Conservation (phyloP, 2,797 vertebrate species). For the Poeciliopsis turneri region DNA sequence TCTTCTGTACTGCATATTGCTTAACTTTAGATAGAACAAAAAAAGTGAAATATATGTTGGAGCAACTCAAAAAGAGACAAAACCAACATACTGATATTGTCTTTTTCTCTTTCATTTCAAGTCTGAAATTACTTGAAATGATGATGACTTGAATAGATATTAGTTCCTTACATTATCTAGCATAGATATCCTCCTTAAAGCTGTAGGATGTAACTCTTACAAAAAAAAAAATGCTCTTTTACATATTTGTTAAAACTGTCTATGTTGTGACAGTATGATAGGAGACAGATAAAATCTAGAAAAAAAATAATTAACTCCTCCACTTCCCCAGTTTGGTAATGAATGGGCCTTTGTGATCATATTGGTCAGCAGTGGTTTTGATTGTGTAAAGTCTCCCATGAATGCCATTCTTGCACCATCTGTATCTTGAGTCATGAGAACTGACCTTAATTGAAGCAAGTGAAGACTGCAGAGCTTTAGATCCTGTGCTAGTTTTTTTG, state of each 20-base stretch:
- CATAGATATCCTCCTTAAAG: no score
- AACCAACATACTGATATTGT: neutral
- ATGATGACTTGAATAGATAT: no score
- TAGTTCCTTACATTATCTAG: no score
- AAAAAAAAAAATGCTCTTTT: no score
- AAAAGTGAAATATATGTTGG: neutral
- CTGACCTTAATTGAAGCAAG: neutral
- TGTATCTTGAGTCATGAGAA: neutral
- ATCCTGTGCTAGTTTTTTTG: neutral
- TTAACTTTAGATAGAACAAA: slow-evolving; percentile 19
- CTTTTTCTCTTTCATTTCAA: no score
- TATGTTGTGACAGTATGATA: no score
- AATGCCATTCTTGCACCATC: neutral
- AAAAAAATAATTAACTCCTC: no score
- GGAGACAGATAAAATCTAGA: no score
- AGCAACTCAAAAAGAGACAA: neutral
- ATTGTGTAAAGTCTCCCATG: neutral
- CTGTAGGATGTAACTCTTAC: no score
- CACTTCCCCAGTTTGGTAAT: no score
- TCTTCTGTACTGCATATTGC: slow-evolving; percentile 10
- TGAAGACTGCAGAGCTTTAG: neutral
- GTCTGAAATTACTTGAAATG: no score
- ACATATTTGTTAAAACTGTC: no score
- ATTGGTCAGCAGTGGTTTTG: neutral
- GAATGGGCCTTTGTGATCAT: neutral